Base-by-base conservation (phyloP, 2,113 vertebrate species). In the Formicarius rufipectus region DNA sequence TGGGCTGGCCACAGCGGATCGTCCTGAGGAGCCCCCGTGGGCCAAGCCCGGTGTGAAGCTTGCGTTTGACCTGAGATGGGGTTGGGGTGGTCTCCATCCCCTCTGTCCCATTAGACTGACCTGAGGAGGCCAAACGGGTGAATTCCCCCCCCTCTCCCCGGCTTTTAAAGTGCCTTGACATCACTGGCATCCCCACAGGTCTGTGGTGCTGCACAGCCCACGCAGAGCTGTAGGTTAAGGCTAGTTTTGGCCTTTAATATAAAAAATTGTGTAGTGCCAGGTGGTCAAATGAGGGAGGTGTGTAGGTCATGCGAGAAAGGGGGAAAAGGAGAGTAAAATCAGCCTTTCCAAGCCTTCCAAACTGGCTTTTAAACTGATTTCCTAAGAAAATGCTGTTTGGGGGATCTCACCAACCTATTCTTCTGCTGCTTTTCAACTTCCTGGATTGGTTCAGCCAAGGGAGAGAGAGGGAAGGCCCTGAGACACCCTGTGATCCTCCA, bases 1-100 rank as follows among this genome's bases (percentile, higher is more conserved):
- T 47, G 58, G 63, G 63, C 62, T 85, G 91, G 66, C 35, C 2
- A 1, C 45, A 3, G 71, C 0, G 2, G 12, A 28, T 75, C 0
- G 0, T 79, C 33, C 49, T 8, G 14, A 16, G 37, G 56, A 56
- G 59, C 24, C 74, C 60, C n/a, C 21, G 12, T 0, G 2, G 52
- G 14, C 7, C 3, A 12, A 73, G 83, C 0, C 0, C 1, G 31
- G 37, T 0, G 5, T 8, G 21, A 84, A 62, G 89, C 25, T 86
- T 39, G 40, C 0, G 0, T 82, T 63, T 71, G 56, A 22, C 25
- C 69, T 0, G 4, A 44, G 63, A 4, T 33, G 35, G 6, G 18
- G 55, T 76, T 2, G 5, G 69, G 37, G 21, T 21, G 49, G 17
- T 56, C 8, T 75, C 47, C 17, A 10, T 87, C 44, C 55, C 8